Evolutionary conservation across 2,113 vertebrate species (phyloP).

Genomic region (Connochaetes taurinus): DNA sequence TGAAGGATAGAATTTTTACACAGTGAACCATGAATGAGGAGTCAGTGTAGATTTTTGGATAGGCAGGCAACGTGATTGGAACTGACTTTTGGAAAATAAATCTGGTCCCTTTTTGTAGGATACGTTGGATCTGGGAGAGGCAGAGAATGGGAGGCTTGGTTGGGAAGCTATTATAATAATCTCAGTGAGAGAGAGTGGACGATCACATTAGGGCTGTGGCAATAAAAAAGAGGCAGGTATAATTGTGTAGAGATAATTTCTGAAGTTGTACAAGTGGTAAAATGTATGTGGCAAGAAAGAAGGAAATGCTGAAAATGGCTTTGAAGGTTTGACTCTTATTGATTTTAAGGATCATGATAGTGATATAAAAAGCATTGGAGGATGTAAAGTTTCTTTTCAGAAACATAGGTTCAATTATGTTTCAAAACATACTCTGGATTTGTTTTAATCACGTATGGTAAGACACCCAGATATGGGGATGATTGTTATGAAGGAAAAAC

Average conservation of each 20-base stretch:
- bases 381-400: neutral
- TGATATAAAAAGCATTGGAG: neutral
- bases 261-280: neutral
- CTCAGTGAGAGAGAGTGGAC: neutral
- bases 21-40: neutral
- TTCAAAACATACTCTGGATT: neutral
- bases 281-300: neutral
- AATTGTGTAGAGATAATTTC: neutral
- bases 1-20: neutral
- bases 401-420: neutral
- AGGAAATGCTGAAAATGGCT: neutral
- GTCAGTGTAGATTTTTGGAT: neutral
- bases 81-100: neutral
- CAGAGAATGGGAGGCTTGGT: neutral
- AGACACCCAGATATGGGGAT: neutral
- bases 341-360: neutral
- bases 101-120: neutral
- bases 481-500: neutral
- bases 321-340: neutral
- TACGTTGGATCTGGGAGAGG: neutral
- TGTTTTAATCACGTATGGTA: neutral
- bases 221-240: neutral
- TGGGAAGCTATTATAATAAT: neutral
- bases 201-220: neutral
- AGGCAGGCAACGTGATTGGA: neutral